These are phyloP conservation scores for Lottia scabra DNA, from an alignment of 2,888 invertebrate genomes.

Conservation along the genomic window DNA sequence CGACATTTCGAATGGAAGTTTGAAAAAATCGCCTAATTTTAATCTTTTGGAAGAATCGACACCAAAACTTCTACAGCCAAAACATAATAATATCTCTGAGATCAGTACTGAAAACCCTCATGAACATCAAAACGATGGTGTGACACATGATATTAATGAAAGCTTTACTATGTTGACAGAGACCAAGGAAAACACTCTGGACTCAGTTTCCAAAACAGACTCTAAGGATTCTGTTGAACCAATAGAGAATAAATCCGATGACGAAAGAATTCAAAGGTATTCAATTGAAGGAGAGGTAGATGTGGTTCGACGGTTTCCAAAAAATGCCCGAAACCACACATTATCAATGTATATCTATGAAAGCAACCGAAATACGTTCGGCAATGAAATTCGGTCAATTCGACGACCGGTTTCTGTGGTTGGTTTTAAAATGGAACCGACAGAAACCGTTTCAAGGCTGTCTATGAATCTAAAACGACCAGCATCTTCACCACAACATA, in stretches of 20 bases:
- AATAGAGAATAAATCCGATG: too few species aligned
- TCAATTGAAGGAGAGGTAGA: background rate
- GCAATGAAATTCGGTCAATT: background rate
- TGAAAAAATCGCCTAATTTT: background rate
- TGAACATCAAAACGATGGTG: too few species aligned
- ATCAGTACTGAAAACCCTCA: too few species aligned
- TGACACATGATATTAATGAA: too few species aligned
- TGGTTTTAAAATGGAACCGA: slow-evolving; percentile 1
- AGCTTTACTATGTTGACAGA: too few species aligned
- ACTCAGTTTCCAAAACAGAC: too few species aligned
- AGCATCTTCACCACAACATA: background rate
- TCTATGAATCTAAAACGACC: background rate
- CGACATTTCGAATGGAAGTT: background rate
- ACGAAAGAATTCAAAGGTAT: too few species aligned
- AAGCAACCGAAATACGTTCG: background rate
- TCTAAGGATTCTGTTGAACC: too few species aligned
- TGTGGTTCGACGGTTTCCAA: background rate
- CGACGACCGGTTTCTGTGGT: background rate
- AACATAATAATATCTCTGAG: too few species aligned
- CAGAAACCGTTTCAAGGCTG: background rate
- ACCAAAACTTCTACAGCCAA: too few species aligned
- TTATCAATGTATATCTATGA: background rate
- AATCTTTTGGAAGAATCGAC: background rate
- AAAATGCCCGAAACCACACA: background rate
- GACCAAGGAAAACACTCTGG: too few species aligned